Percentiles rank a stretch among this genome's conserved stretches.
Evolutionary conservation across 2,797 vertebrate species (phyloP).

Genomic region (Pseudotriccus pelzelni): DNA sequence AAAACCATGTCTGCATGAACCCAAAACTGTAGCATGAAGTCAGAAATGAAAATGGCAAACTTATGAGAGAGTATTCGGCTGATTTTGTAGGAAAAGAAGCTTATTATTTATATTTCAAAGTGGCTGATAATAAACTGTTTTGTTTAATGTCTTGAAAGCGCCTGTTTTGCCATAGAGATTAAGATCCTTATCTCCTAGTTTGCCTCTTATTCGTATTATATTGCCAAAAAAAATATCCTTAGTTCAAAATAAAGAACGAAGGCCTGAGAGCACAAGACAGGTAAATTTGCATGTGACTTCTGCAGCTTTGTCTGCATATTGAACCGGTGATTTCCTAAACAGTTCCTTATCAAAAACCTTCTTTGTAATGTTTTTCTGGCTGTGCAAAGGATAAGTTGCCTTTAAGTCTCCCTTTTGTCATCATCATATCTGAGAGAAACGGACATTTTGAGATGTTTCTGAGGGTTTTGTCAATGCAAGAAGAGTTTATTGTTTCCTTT

Average conservation of each 20-base stretch:
- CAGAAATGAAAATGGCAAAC: slow-evolving; percentile 39
- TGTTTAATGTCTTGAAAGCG: background rate
- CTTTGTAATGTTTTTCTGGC: background rate
- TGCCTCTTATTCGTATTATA: background rate
- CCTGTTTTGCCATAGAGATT: background rate
- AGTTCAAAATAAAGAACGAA: background rate
- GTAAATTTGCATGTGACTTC: background rate
- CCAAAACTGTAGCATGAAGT: background rate
- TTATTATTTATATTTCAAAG: background rate
- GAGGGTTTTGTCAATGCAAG: background rate
- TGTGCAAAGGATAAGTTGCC: background rate
- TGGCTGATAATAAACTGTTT: background rate
- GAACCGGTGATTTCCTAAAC: background rate
- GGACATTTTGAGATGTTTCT: background rate
- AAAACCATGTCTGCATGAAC: slow-evolving; percentile 13
- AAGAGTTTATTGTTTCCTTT: background rate
- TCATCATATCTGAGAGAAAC: background rate
- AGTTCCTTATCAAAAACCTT: background rate
- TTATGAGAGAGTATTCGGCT: background rate
- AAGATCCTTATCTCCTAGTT: background rate
- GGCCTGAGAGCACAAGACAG: background rate
- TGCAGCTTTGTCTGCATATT: background rate
- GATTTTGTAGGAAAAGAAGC: background rate
- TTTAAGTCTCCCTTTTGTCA: background rate
- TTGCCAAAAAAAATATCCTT: background rate